A percentile compares a stretch with the other conserved stretches of the same genome.
These are phyloP conservation scores for Augiades crinisus DNA, from an alignment of 2,888 invertebrate species.

Conservation along the genomic window DNA sequence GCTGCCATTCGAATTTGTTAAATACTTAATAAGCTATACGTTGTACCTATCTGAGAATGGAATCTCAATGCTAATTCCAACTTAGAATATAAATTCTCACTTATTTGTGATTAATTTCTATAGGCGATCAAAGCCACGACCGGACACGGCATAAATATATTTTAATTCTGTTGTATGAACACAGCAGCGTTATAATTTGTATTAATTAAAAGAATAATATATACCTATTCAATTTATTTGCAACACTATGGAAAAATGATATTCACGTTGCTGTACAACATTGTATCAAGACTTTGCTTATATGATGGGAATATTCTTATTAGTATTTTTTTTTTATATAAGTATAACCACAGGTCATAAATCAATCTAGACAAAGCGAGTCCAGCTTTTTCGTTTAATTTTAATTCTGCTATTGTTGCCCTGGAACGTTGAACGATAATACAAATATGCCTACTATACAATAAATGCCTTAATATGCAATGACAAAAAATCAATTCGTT, in stretches of 20 bases:
- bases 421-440: no score
- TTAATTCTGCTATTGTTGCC: no score
- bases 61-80: slow-evolving; percentile 26
- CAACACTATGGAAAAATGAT: background rate
- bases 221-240: background rate
- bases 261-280: background rate
- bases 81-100: slow-evolving; percentile 25
- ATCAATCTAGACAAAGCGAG: no score
- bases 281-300: background rate
- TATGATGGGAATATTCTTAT: background rate
- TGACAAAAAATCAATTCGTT: no score
- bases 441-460: no score
- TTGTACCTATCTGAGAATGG: slow-evolving; percentile 29
- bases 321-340: no score
- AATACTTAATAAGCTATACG: slow-evolving; percentile 27
- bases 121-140: slow-evolving; percentile 20
- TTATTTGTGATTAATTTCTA: slow-evolving; percentile 27
- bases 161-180: slow-evolving; percentile 16
- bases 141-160: slow-evolving; percentile 15
- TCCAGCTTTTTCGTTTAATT: no score
- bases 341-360: no score
- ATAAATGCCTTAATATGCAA: no score
- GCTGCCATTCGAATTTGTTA: slow-evolving; percentile 40
- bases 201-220: background rate
- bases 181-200: background rate